phyloP scores from a whole-genome alignment of 2,888 invertebrate species.

The Arctia plantaginis region DNA sequence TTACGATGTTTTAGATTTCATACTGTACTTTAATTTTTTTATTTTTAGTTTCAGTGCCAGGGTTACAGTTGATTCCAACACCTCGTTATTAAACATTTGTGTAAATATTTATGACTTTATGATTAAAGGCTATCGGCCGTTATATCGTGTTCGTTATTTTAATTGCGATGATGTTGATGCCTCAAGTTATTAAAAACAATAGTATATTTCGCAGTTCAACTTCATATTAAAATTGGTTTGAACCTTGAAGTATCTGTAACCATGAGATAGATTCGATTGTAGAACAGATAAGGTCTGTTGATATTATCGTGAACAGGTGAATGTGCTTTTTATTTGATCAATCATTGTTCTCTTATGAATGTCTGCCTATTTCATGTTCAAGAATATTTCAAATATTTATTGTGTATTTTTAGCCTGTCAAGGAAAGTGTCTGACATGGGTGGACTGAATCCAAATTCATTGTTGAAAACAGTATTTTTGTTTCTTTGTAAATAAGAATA shows the following conservation, averaged over 20 bases:
- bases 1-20: not conserved
- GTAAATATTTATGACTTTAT: constrained; percentile 24
- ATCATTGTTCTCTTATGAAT: constrained; percentile 13
- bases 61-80: constrained; percentile 27
- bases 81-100: constrained; percentile 32
- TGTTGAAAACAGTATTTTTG: not conserved
- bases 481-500: not conserved
- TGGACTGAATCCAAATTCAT: not conserved
- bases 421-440: not conserved
- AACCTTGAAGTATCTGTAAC: constrained; percentile 68
- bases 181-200: not conserved
- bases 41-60: constrained; percentile 33
- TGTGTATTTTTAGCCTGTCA: constrained; percentile 8
- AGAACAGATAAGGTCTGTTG: constrained; percentile 57
- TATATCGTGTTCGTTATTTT: constrained; percentile 23
- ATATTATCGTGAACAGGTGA: constrained; percentile 41
- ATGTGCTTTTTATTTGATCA: constrained; percentile 30
- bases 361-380: constrained; percentile 11
- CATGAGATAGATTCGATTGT: constrained; percentile 66
- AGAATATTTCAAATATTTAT: not conserved
- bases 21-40: constrained; percentile 11
- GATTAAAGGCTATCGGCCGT: constrained; percentile 16
- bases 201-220: constrained; percentile 9
- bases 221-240: constrained; percentile 58
- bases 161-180: constrained; percentile 17